These are phyloP conservation scores for Mustelus asterias DNA, from an alignment of 2,113 vertebrate genomes.

Conservation along the genomic window DNA sequence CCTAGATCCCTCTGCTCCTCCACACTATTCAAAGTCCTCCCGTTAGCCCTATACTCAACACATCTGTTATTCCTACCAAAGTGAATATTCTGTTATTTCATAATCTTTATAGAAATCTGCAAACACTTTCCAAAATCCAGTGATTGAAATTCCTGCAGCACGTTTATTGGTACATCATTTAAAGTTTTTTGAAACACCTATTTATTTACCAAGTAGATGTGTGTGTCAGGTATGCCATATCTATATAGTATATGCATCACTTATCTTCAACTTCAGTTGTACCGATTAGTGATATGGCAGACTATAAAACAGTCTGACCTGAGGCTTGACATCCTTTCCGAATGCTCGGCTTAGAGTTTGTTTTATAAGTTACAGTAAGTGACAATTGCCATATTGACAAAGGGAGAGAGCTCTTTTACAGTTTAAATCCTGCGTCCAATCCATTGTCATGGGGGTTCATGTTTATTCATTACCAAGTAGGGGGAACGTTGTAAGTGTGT, in stretches of 20 bases:
- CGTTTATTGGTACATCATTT: neutral
- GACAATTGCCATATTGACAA: neutral
- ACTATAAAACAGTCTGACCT: neutral
- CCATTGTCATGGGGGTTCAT: neutral
- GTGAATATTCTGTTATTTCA: neutral
- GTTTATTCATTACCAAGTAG: neutral
- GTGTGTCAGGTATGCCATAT: neutral
- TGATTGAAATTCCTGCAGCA: neutral
- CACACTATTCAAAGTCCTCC: no score
- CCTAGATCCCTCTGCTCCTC: no score
- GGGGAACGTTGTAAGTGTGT: neutral
- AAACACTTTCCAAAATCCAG: neutral
- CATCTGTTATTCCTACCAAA: no score
- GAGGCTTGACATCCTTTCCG: neutral
- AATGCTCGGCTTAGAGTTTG: neutral
- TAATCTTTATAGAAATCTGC: neutral
- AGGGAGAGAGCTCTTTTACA: neutral
- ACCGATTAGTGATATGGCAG: neutral
- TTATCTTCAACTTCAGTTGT: neutral
- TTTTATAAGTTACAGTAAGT: neutral
- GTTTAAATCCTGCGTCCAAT: neutral
- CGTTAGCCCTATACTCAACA: no score
- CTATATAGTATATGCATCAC: neutral
- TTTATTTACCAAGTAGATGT: neutral
- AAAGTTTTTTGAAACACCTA: neutral